Base-by-base conservation (phyloP, 2,888 invertebrate species). In the Nemotelus pantherinus region DNA sequence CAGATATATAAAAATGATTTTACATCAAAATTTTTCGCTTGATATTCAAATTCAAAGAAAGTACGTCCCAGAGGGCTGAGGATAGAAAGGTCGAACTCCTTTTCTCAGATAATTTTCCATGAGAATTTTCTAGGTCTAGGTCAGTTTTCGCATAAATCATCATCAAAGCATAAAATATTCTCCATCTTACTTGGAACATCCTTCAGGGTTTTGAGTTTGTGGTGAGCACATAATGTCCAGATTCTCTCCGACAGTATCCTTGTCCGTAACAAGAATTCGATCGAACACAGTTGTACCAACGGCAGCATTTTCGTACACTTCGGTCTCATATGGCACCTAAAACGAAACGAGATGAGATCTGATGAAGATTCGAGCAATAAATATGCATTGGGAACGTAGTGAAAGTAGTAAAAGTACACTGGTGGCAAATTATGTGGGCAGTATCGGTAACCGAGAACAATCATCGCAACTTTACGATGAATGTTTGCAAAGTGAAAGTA, bases 271-370 rank as follows among this genome's bases (percentile, higher is more conserved):
- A 77, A 90, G 87, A 76, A 97, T 93, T 78, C 91, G 90, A 47
- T 90, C 89, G 81, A 95, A 90, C 44, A 96, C 90, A 0, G 93
- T 93, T 3, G 91, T 91, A 2, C 93, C 95, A 3, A 93, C 86
- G 10, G 88, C 86, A 0, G 94, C 91, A 84, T 96, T 93, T 88
- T 96, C 96, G 60, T 91, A 89, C 5, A 95, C 93, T 81, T 91
- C 90, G 3, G 93, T 91, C 86, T 94, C 94, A 86, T 95, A 96
- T 0, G 95, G 94, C 80, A 91, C 91, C 92, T 95, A 87, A 2
- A 88, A 88, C 80, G 85, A 74, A 72, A 72, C 39, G 72, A 58
- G 44, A 48, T 74, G 60, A 60, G 45, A 72, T 72, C 45, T 39
- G 55, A 39, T 41, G 44, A 68, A 50, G 10, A 50, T 60, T 50